These are phyloP conservation scores for Nowickia ferox DNA, from an alignment of 2,888 invertebrate genomes.

Conservation along the genomic window DNA sequence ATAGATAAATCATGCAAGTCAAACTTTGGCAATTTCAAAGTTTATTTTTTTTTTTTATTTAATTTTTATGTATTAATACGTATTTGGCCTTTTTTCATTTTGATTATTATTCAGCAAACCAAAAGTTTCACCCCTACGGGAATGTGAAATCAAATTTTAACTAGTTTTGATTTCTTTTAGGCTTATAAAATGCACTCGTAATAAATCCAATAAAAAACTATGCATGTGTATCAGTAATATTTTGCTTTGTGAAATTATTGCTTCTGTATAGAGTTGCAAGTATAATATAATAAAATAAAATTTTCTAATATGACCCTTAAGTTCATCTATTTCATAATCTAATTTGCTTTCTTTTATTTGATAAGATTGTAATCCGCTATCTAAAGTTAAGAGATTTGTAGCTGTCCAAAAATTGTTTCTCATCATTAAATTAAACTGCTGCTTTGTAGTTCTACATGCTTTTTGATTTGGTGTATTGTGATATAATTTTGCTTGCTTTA, in stretches of 20 bases:
- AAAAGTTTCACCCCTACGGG: constrained; percentile 73
- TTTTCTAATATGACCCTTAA: too few species aligned
- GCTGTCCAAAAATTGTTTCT: too few species aligned
- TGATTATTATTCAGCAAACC: constrained; percentile 58
- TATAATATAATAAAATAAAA: too few species aligned
- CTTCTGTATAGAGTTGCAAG: neutral
- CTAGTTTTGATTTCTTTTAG: constrained; percentile 70
- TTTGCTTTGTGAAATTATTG: neutral
- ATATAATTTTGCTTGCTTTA: too few species aligned
- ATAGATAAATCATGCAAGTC: constrained; percentile 74
- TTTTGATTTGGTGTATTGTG: too few species aligned
- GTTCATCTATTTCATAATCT: too few species aligned
- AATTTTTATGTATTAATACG: neutral
- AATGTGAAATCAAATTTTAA: constrained; percentile 72
- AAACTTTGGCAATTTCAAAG: constrained; percentile 73
- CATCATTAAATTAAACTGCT: too few species aligned
- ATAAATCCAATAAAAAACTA: constrained; percentile 30
- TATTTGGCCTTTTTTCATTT: constrained; percentile 34
- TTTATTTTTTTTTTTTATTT: constrained; percentile 47
- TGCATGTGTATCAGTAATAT: neutral
- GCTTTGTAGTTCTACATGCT: too few species aligned
- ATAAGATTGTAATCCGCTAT: too few species aligned
- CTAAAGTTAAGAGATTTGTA: too few species aligned
- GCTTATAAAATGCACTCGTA: constrained; percentile 36
- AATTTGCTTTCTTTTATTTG: too few species aligned